A percentile compares a stretch with the other conserved stretches of the same genome.
These are phyloP conservation scores for Lepidostoma basale DNA, from an alignment of 1,140 invertebrate genomes.

Conservation along the genomic window DNA sequence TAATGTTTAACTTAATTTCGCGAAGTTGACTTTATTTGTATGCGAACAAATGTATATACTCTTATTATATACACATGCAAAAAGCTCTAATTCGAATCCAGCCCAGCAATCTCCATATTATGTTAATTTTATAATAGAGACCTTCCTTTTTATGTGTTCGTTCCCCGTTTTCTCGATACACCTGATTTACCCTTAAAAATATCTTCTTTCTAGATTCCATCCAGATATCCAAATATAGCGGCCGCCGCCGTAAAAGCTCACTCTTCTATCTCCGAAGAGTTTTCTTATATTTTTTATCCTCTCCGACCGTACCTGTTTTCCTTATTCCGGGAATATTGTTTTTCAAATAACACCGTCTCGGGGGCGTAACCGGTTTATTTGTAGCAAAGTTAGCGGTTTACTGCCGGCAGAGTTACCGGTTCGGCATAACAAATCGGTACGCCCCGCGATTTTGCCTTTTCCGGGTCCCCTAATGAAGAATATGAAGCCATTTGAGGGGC, in stretches of 20 bases:
- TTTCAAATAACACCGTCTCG: neutral
- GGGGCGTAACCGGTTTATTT: conserved; percentile 22
- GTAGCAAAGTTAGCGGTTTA: conserved; percentile 15
- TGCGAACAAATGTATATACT: too few relatives aligned
- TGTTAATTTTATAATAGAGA: too few relatives aligned
- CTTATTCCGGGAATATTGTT: conserved; percentile 8
- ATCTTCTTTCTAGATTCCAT: neutral
- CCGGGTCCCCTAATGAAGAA: neutral
- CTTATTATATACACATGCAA: too few relatives aligned
- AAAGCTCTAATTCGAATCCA: too few relatives aligned
- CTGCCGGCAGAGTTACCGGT: conserved; percentile 1
- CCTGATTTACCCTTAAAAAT: neutral
- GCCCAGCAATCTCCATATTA: too few relatives aligned
- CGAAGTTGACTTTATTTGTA: too few relatives aligned
- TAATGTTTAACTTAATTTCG: too few relatives aligned
- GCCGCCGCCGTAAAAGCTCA: neutral
- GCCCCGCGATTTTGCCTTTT: neutral
- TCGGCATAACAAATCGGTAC: conserved; percentile 17
- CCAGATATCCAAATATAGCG: neutral
- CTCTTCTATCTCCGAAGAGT: neutral
- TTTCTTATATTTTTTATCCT: neutral
- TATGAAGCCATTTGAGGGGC: conserved; percentile 1
- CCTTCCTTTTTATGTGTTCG: too few relatives aligned
- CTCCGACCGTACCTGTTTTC: neutral
- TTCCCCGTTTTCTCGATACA: too few relatives aligned